Percentiles rank a stretch among this genome's conserved stretches.
Conservation (phyloP, 1,140 invertebrate species). For the Microvelia longipes region DNA sequence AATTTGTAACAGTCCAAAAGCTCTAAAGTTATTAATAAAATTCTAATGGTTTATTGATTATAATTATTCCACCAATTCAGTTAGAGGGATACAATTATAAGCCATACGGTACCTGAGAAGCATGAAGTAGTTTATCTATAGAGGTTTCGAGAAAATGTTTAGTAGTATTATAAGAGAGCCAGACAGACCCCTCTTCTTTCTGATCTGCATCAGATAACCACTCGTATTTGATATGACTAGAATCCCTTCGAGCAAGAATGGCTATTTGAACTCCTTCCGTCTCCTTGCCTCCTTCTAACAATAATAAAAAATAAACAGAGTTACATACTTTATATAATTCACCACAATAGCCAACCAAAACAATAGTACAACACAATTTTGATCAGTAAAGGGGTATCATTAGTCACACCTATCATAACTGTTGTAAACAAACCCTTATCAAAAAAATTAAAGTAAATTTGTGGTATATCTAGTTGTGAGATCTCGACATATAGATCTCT, state of each 20-base stretch:
- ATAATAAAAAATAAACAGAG: too few relatives aligned
- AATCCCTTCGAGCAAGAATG: slow-evolving; percentile 76
- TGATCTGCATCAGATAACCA: slow-evolving; percentile 43
- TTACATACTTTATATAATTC: too few relatives aligned
- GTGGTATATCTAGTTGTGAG: too few relatives aligned
- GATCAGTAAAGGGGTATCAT: neutral
- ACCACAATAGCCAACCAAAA: neutral
- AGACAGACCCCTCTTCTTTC: slow-evolving; percentile 3
- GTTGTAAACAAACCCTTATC: neutral
- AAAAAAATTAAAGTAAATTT: too few relatives aligned
- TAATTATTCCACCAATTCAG: too few relatives aligned
- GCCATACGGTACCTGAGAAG: slow-evolving; percentile 6
- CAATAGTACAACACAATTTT: neutral
- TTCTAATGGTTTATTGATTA: too few relatives aligned
- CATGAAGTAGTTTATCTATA: slow-evolving; percentile 16
- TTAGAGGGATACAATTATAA: too few relatives aligned
- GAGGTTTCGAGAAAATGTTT: slow-evolving; percentile 19
- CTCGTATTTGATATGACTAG: slow-evolving; percentile 73
- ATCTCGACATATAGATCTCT: too few relatives aligned
- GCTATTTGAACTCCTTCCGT: slow-evolving; percentile 44
- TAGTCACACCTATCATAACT: neutral
- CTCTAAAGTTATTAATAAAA: too few relatives aligned
- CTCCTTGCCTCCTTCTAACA: slow-evolving; percentile 32
- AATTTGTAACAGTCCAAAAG: too few relatives aligned
- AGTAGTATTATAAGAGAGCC: slow-evolving; percentile 21